These are phyloP conservation scores for Euwallacea fornicatus DNA, from an alignment of 1,140 invertebrate species.

Conservation along the genomic window DNA sequence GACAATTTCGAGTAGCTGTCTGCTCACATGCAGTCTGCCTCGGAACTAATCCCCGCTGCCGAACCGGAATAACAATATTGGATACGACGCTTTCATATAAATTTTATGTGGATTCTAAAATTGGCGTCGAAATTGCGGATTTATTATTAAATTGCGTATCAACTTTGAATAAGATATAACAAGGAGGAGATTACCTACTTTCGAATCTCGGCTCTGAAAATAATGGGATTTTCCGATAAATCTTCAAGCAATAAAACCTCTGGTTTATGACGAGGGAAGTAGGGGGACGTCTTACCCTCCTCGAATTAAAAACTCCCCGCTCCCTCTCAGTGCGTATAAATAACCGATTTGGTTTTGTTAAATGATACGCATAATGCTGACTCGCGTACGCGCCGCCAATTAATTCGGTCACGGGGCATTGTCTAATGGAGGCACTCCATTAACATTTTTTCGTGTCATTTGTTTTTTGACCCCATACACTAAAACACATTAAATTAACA, in stretches of 20 bases:
- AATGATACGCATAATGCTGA: constrained; percentile 45
- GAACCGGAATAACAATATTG: constrained; percentile 23
- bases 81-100: constrained; percentile 24
- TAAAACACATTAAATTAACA: constrained; percentile 43
- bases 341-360: constrained; percentile 23
- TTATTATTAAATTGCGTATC: constrained; percentile 35
- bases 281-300: background rate
- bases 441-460: constrained; percentile 48
- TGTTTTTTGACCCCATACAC: constrained; percentile 41
- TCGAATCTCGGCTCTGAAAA: constrained; percentile 22
- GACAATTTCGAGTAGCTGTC: no score
- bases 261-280: constrained; percentile 14
- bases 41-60: constrained; percentile 8
- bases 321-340: no score
- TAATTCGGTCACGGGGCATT: constrained; percentile 42
- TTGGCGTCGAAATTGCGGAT: constrained; percentile 28
- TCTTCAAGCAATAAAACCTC: constrained; percentile 17
- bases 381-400: constrained; percentile 39
- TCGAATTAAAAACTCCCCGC: no score
- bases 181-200: constrained; percentile 23
- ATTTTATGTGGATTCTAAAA: constrained; percentile 26
- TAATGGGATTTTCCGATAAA: constrained; percentile 29
- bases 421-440: constrained; percentile 43
- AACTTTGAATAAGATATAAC: constrained; percentile 31
- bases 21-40: no score